Evolutionary conservation across 1,140 invertebrate species (phyloP).

Genomic region (Eciton burchellii): DNA sequence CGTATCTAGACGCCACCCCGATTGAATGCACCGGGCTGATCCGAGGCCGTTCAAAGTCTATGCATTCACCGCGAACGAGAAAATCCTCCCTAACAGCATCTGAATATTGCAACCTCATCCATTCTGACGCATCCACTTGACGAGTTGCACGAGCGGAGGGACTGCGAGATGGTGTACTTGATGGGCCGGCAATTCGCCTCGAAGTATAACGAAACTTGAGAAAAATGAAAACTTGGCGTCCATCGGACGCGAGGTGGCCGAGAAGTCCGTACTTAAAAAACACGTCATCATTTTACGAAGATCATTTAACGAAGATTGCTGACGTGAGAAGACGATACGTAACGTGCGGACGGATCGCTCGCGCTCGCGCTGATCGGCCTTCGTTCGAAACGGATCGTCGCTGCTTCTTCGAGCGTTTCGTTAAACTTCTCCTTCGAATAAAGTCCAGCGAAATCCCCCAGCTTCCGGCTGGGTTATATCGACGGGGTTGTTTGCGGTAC

Average conservation of each 20-base stretch:
- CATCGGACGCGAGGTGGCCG: too few species aligned
- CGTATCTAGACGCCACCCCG: slow-evolving; percentile 21
- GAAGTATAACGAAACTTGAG: too few species aligned
- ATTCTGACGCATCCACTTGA: slow-evolving; percentile 60
- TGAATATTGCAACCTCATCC: slow-evolving; percentile 75
- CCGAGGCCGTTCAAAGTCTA: slow-evolving; percentile 48
- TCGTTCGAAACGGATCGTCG: slow-evolving; percentile 46
- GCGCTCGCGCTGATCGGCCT: slow-evolving; percentile 43
- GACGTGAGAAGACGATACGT: background rate
- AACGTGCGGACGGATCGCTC: slow-evolving; percentile 11
- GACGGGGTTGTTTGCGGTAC: slow-evolving; percentile 45
- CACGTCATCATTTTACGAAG: too few species aligned
- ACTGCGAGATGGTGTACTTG: too few species aligned
- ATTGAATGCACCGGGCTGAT: slow-evolving; percentile 46
- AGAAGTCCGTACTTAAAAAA: too few species aligned
- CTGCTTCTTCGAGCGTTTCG: slow-evolving; percentile 48
- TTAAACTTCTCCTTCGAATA: slow-evolving; percentile 29
- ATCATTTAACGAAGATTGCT: too few species aligned
- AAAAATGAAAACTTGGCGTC: too few species aligned
- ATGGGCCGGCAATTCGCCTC: slow-evolving; percentile 59
- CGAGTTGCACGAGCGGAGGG: slow-evolving; percentile 47
- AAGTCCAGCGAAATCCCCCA: slow-evolving; percentile 24
- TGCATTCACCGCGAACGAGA: slow-evolving; percentile 60
- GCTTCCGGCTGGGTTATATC: slow-evolving; percentile 9
- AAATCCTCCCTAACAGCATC: slow-evolving; percentile 68